Evolutionary conservation across 30 jellyfish, hydroid and myxozoan species (phyloP).

Genomic region (Aurelia sp.): DNA sequence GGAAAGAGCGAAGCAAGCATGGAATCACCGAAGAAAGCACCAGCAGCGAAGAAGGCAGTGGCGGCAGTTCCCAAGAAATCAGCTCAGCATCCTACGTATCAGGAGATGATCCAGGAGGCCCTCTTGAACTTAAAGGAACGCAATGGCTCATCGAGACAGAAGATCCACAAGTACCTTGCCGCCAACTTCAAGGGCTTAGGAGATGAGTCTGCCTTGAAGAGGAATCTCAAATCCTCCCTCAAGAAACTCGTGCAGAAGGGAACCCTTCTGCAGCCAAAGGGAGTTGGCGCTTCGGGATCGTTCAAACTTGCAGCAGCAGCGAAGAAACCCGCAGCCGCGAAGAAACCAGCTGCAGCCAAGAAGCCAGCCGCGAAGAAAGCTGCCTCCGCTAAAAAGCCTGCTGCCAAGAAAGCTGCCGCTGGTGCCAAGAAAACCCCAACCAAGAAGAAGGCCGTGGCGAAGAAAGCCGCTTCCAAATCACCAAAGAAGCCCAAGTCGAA

Average conservation of each 20-base stretch:
- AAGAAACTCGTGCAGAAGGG: slow-evolving; percentile 37
- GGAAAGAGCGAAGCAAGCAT: no score
- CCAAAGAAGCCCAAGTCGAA: no score
- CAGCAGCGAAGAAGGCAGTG: not conserved
- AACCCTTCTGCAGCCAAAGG: slow-evolving; percentile 31
- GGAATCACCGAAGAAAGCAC: no score
- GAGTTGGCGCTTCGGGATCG: slow-evolving; percentile 69
- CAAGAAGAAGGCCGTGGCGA: no score
- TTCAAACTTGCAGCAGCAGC: slow-evolving; percentile 23
- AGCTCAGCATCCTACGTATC: slow-evolving; percentile 58
- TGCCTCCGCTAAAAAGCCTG: slow-evolving; percentile 31
- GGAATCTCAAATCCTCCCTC: slow-evolving; percentile 34
- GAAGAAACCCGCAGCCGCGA: not conserved
- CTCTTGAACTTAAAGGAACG: slow-evolving; percentile 35
- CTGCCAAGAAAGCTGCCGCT: slow-evolving; percentile 15
- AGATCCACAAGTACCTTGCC: slow-evolving; percentile 45
- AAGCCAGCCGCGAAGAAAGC: slow-evolving; percentile 29
- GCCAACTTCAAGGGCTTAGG: slow-evolving; percentile 72
- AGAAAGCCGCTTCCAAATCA: no score
- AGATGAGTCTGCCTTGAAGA: slow-evolving; percentile 18
- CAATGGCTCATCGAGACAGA: slow-evolving; percentile 61
- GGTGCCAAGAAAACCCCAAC: no score
- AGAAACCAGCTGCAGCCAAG: slow-evolving; percentile 15
- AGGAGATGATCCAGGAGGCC: slow-evolving; percentile 62
- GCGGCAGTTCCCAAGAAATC: slow-evolving; percentile 30